Conservation (phyloP, 2,113 vertebrate genomes). For the Elaphurus davidianus region DNA sequence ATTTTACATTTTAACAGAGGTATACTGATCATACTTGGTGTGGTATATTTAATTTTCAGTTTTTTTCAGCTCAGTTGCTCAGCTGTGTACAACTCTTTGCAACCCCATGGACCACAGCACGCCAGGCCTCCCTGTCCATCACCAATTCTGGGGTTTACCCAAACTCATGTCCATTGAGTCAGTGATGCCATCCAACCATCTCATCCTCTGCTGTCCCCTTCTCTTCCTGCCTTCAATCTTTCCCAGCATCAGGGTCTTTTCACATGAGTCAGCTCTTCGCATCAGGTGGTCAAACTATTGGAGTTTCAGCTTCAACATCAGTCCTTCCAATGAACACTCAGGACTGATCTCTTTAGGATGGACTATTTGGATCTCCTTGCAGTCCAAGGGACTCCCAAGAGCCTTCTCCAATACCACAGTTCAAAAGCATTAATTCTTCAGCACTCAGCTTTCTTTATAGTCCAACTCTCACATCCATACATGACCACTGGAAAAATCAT, state of each 20-base stretch:
- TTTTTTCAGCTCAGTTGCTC: neutral
- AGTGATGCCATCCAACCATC: neutral
- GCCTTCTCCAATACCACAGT: neutral
- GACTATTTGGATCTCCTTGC: neutral
- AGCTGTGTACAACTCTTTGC: neutral
- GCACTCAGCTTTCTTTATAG: neutral
- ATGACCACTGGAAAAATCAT: neutral
- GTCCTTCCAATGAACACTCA: neutral
- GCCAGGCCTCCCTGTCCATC: neutral
- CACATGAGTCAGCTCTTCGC: neutral
- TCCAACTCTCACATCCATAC: neutral
- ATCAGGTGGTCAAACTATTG: neutral
- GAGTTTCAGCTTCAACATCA: neutral
- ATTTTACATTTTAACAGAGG: neutral
- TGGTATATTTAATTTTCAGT: neutral
- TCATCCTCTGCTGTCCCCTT: neutral
- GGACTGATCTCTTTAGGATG: neutral
- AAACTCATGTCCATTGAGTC: neutral
- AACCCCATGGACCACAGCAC: neutral
- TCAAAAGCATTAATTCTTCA: neutral
- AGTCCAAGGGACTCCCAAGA: neutral
- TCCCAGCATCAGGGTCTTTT: neutral
- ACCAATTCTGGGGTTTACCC: neutral
- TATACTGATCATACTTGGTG: neutral
- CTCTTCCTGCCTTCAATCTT: neutral